phyloP scores from a whole-genome alignment of 2,888 invertebrate species.

The Hypsopygia costalis region DNA sequence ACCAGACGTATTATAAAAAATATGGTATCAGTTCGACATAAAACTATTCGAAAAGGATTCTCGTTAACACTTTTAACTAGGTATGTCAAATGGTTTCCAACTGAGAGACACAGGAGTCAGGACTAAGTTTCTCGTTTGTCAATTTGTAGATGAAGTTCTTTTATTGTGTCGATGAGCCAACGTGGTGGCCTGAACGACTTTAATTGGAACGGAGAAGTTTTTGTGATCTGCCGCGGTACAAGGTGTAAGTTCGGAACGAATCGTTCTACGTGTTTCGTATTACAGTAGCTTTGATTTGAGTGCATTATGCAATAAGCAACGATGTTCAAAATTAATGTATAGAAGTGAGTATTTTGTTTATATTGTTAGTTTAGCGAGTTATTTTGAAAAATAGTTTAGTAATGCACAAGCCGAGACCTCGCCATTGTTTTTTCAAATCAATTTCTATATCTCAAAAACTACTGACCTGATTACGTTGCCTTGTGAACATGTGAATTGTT shows the following conservation, averaged over 20 bases:
- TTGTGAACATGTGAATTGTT: no score
- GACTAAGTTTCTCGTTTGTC: no score
- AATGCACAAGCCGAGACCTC: no score
- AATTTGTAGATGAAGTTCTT: slow-evolving; percentile 10
- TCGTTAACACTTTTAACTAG: slow-evolving; percentile 4
- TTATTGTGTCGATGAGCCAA: slow-evolving; percentile 27
- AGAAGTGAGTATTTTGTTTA: no score
- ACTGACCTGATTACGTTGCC: no score
- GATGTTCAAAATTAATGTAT: no score
- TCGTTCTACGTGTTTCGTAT: slow-evolving; percentile 67
- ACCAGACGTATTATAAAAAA: not conserved
- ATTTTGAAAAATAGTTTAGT: no score
- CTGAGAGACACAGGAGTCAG: not conserved
- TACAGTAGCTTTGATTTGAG: slow-evolving; percentile 54
- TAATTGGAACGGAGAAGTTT: slow-evolving; percentile 40
- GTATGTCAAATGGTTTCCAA: slow-evolving; percentile 3
- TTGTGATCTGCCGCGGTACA: slow-evolving; percentile 48
- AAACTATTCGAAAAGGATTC: slow-evolving; percentile 12
- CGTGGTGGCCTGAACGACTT: slow-evolving; percentile 25
- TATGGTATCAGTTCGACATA: slow-evolving; percentile 20
- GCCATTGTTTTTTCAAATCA: no score
- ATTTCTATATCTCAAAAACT: no score
- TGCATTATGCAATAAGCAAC: slow-evolving; percentile 28
- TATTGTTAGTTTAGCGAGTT: no score
- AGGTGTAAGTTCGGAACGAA: slow-evolving; percentile 59